Base-by-base conservation (phyloP, 2,888 invertebrate species). In the Calliscelio sp. region DNA sequence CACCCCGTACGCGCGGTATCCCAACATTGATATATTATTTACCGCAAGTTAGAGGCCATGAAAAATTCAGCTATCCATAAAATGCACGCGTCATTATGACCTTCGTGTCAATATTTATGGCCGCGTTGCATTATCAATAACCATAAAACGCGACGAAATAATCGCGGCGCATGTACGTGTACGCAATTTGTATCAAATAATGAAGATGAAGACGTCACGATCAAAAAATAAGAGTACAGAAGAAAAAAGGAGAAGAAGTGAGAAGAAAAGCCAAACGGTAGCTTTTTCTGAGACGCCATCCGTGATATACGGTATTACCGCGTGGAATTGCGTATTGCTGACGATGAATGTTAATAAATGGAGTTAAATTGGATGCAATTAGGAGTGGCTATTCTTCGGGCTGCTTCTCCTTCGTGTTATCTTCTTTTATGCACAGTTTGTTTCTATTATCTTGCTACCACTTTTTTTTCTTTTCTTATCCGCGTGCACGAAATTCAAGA, bases 61-160 rank as follows among this genome's bases (percentile, higher is more conserved):
- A 70, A 75, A 74, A 71, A 80, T 84, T 70, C 80, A 75, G 71
- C 53, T 77, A 55, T 70, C 51, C 75, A 71, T 74, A 65, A 80
- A 75, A 84, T 59, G 55, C 59, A 46, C 55, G 70, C 65, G 65
- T 75, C 75, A 80, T 65, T 77, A 63, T 77, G 66, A 71, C 70
- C 75, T 71, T 80, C 79, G 75, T 53, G 80, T 75, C 75, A 75
- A 84, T 80, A 80, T 84, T 80, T 80, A 80, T 75, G 79, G 46
- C 2, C 63, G 22, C 11, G 18, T 84, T 70, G 65, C 55, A 77
- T 80, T 80, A 80, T 84, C 80, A 65, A 80, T 80, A 80, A 71
- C 70, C 65, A 79, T 78, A 78, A 74, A 78, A 73, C 66, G 2
- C 59, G 25, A n/a, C 44, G 77, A 65, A 77, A 70, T 70, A 77